Evolutionary conservation across 2,113 vertebrate species (phyloP).

Genomic region (Trogon melanurus): DNA sequence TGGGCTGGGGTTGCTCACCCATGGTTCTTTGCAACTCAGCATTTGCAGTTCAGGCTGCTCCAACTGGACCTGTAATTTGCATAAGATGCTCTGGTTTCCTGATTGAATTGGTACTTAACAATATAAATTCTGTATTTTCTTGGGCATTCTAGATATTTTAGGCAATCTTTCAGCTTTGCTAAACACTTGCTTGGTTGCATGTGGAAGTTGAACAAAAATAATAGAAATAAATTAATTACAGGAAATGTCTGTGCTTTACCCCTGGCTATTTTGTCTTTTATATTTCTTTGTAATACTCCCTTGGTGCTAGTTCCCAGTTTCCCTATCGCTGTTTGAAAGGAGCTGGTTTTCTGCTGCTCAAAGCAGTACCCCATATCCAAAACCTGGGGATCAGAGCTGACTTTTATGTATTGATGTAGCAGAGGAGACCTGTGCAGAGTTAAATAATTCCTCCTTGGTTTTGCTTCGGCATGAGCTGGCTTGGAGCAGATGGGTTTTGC

Average conservation of each 20-base stretch:
- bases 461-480: background rate
- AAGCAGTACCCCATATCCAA: background rate
- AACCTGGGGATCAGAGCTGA: background rate
- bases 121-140: background rate
- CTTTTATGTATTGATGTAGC: accelerated
- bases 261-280: background rate
- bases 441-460: background rate
- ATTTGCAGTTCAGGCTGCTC: background rate
- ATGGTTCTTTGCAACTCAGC: background rate
- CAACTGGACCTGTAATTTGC: background rate
- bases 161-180: background rate
- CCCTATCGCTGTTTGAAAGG: background rate
- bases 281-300: background rate
- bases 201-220: background rate
- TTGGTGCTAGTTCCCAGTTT: background rate
- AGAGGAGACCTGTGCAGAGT: background rate
- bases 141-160: background rate
- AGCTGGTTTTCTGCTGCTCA: background rate
- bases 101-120: background rate
- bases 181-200: background rate
- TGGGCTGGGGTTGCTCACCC: background rate
- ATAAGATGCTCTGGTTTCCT: background rate
- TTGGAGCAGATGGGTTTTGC: background rate
- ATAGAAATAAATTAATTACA: background rate
- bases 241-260: background rate